phyloP scores from a whole-genome alignment of 2,113 vertebrate genomes.

The Tupaia chinensis region DNA sequence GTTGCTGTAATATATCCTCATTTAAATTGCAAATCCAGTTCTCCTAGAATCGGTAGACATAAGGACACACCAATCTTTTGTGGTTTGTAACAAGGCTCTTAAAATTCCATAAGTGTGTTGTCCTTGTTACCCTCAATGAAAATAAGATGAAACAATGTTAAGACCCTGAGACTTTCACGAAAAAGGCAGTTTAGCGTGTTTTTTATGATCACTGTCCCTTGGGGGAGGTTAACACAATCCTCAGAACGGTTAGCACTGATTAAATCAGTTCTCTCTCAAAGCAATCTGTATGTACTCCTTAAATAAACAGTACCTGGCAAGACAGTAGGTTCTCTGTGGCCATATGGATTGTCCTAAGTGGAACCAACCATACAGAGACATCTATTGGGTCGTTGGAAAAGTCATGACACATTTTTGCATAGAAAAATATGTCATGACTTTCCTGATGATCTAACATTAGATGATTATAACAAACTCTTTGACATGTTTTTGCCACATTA shows the following conservation, averaged over 20 bases:
- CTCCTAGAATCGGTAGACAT: constrained; percentile 19
- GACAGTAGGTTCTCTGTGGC: constrained; percentile 27
- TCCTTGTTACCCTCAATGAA: not conserved
- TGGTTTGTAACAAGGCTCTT: not conserved
- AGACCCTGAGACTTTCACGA: not conserved
- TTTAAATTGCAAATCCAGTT: constrained; percentile 45
- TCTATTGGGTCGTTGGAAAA: not conserved
- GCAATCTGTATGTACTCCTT: not conserved
- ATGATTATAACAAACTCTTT: not conserved
- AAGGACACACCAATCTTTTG: not conserved
- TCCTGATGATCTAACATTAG: no score
- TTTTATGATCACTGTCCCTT: constrained; percentile 11
- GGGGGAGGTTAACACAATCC: not conserved
- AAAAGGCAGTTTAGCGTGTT: constrained; percentile 39
- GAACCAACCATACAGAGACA: not conserved
- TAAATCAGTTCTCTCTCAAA: constrained; percentile 52
- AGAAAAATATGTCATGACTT: no score
- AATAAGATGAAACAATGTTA: constrained; percentile 21
- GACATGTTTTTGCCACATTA: not conserved
- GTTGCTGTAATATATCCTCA: not conserved
- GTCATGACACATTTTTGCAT: no score
- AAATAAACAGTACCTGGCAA: constrained; percentile 47
- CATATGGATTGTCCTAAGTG: not conserved
- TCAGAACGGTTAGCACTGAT: constrained; percentile 11
- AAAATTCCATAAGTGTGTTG: not conserved